Conservation (phyloP, 2,797 vertebrate species). For the Sebastiscus albofasciatus region DNA sequence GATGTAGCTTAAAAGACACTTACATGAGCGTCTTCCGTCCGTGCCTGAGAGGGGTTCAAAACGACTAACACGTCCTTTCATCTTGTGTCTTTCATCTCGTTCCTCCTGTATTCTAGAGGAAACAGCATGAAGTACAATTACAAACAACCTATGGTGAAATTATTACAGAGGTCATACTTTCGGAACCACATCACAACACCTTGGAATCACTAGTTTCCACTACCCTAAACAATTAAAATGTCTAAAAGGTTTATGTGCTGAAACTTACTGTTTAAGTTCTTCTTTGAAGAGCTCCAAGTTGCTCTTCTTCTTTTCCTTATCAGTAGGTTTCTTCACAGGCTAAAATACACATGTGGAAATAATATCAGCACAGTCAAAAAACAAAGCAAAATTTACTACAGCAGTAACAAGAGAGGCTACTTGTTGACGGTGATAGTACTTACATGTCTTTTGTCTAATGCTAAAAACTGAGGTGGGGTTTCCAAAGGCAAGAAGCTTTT, state of each 20-base stretch:
- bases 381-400: background rate
- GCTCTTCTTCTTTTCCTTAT: constrained; percentile 99
- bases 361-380: background rate
- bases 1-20: constrained; percentile 69
- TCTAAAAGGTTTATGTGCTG: background rate
- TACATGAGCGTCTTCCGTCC: constrained; percentile 93
- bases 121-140: constrained; percentile 11
- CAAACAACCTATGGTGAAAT: background rate
- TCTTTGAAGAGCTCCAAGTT: constrained; percentile 99
- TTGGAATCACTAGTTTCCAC: background rate
- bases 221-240: background rate
- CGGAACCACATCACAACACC: background rate
- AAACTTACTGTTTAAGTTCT: constrained; percentile 96
- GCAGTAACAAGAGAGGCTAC: background rate
- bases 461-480: constrained; percentile 90
- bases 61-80: constrained; percentile 96
- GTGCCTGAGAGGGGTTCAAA: constrained; percentile 93
- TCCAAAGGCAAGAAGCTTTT: constrained; percentile 88
- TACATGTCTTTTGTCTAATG: constrained; percentile 94
- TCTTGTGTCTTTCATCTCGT: constrained; percentile 94
- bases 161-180: background rate
- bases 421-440: constrained; percentile 63
- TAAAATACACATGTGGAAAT: constrained; percentile 60
- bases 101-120: constrained; percentile 96
- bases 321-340: constrained; percentile 90